Percentiles rank a stretch among this genome's conserved stretches.
Evolutionary conservation across 2,797 vertebrate genomes (phyloP).

Genomic region (Margarornis squamiger): DNA sequence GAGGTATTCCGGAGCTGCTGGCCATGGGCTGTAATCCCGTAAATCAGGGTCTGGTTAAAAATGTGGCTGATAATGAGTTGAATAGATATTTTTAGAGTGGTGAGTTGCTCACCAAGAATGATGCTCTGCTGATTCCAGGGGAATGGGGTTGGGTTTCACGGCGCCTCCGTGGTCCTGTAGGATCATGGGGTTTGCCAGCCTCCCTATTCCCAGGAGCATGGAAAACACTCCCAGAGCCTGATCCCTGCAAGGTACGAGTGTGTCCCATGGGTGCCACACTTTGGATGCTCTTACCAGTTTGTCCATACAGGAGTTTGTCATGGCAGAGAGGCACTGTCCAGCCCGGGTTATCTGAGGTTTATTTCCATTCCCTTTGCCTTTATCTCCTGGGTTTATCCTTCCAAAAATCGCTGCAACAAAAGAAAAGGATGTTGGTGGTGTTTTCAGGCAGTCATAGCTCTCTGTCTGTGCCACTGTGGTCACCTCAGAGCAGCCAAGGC

Average conservation of each 20-base stretch:
- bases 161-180: fast-evolving
- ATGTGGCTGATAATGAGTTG: background rate
- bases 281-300: fast-evolving
- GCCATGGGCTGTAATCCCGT: background rate
- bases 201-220: fast-evolving
- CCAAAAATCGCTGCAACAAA: background rate
- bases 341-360: fast-evolving
- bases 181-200: fast-evolving
- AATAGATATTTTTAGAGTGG: background rate
- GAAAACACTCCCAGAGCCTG: background rate
- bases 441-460: fast-evolving
- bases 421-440: background rate
- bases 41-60: background rate
- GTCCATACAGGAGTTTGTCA: fast-evolving
- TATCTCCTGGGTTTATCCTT: background rate
- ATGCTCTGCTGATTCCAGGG: background rate
- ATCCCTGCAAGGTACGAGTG: fast-evolving
- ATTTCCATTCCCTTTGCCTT: background rate
- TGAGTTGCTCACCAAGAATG: background rate
- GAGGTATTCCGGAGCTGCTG: background rate
- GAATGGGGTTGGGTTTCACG: background rate
- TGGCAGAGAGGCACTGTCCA: fast-evolving
- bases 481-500: background rate
- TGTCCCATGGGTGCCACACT: background rate
- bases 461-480: background rate